These are phyloP conservation scores for Neoarius graeffei DNA, from an alignment of 2,113 vertebrate species.

Conservation along the genomic window DNA sequence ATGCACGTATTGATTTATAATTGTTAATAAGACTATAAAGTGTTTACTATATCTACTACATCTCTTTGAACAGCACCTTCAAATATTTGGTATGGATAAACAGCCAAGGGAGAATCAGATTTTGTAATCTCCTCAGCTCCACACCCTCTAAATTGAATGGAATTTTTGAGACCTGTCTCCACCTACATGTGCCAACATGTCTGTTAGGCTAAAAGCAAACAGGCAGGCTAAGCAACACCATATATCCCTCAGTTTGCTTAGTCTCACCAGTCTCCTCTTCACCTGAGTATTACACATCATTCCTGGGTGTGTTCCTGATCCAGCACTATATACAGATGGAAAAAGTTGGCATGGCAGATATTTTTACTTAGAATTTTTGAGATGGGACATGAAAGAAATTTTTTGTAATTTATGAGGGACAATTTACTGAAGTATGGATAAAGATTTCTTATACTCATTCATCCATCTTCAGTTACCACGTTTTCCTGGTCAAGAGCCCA, in stretches of 20 bases:
- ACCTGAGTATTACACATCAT: neutral
- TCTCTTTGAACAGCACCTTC: slow-evolving; percentile 12
- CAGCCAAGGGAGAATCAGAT: slow-evolving; percentile 17
- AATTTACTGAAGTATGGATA: neutral
- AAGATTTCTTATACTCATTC: neutral
- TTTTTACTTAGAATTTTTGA: neutral
- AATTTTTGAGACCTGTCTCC: slow-evolving; percentile 32
- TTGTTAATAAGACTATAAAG: neutral
- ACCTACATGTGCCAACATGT: slow-evolving; percentile 15
- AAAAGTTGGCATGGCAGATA: neutral
- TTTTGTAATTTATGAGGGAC: neutral
- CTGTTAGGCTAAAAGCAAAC: slow-evolving; percentile 16
- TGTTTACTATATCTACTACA: neutral
- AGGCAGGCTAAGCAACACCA: slow-evolving; percentile 7
- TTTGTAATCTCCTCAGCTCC: slow-evolving; percentile 10
- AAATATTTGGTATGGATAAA: slow-evolving; percentile 39
- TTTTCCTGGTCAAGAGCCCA: neutral
- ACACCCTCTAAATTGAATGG: slow-evolving; percentile 41
- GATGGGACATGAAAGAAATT: neutral
- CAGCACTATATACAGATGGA: neutral
- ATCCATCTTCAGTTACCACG: too few relatives aligned
- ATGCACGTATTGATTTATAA: neutral
- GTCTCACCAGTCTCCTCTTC: neutral
- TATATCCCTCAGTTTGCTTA: neutral
- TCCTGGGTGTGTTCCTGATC: slow-evolving; percentile 33